Evolutionary conservation across 1,140 invertebrate genomes (phyloP), one percentile per base, ranked within the genome.

Genomic region (Camponotus pennsylvanicus): DNA sequence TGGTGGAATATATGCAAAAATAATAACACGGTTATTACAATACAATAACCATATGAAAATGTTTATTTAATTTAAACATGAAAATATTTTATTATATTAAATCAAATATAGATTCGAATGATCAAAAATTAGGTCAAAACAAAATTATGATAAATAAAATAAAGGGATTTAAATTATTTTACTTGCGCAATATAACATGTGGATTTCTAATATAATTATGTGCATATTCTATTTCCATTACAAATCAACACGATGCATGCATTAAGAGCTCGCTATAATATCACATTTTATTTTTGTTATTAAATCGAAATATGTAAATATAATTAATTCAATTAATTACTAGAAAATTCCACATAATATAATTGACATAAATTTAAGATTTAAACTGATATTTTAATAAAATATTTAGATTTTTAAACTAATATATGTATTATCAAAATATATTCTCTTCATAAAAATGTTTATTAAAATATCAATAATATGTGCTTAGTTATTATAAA

Each of bases 291-390:
- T 77, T 77, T 18, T 57, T 40, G 7, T 63, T 21, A 6, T 66
- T 78, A 49, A 78, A 66, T 78, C 57, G 37, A 78, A 78, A 78
- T 66, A 5, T 66, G 52, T 34, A 76, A 15, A 32, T 59, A 34
- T 66, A 52, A 78, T 78, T 49, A 61, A 61, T 42, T 76, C 21
- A 61, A 64, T 78, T 27, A 27, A 64, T 78, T 49, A 49, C 6
- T 61, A 49, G 7, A 52, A 5, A 45, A 49, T 61, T 78, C 8
- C 21, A 45, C 27, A 66, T 42, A 76, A 61, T 27, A 37, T 61
- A 61, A 76, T 34, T 61, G 73, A 76, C 40, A 61, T 37, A 42
- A 76, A 61, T 42, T 76, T 15, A 21, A 76, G 7, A 76, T 76
- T 76, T 55, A 42, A 76, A 76, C 57, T 37, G 15, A 76, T 76